A percentile compares a stretch with the other conserved stretches of the same genome.
Evolutionary conservation across 2,113 vertebrate genomes (phyloP).

Genomic region (Sminthopsis crassicaudata): DNA sequence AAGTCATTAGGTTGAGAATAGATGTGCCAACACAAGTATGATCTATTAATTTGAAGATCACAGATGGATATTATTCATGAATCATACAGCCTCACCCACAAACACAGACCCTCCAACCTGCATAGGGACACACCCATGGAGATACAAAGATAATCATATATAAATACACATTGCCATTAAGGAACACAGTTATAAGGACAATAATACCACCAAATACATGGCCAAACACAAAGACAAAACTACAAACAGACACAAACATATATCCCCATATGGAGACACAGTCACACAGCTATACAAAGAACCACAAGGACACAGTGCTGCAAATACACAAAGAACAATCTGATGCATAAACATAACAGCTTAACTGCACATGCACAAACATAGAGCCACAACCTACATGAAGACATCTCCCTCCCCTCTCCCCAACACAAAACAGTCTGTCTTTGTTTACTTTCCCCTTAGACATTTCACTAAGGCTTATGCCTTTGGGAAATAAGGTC

Average conservation of each 20-base stretch:
- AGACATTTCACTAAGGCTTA: neutral
- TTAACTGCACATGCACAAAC: neutral
- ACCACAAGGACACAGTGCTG: neutral
- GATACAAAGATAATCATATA: neutral
- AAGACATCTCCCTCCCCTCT: neutral
- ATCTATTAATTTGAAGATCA: conserved; percentile 79
- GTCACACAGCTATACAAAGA: neutral
- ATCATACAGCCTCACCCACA: conserved; percentile 50
- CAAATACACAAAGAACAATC: neutral
- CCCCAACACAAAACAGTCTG: neutral
- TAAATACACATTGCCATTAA: neutral
- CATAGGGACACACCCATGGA: neutral
- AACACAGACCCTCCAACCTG: conserved; percentile 9
- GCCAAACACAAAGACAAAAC: neutral
- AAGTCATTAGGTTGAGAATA: conserved; percentile 79
- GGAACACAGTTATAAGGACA: neutral
- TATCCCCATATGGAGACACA: neutral
- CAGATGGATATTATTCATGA: conserved; percentile 78
- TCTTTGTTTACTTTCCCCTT: neutral
- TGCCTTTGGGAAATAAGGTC: neutral
- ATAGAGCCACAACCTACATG: neutral
- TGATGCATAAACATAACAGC: neutral
- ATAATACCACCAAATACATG: neutral
- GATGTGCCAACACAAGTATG: conserved; percentile 73
- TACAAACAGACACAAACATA: no score